phyloP scores from a whole-genome alignment of 2,888 invertebrate species.

The Mesodorylaimus sp. region DNA sequence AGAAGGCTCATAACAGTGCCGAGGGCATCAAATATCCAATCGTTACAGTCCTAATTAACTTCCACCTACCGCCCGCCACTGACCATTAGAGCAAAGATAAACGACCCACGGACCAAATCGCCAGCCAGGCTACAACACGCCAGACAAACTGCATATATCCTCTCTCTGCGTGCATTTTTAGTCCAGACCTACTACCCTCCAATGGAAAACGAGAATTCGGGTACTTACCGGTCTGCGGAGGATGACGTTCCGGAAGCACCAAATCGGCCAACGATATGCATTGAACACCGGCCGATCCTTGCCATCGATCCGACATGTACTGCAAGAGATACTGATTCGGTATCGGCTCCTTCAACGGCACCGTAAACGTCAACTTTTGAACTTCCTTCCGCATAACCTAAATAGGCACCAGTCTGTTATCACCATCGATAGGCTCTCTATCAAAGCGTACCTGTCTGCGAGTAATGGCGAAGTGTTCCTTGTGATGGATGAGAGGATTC shows the following conservation, averaged over 20 bases:
- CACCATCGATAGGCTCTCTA: no score
- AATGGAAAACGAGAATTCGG: no score
- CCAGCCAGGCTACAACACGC: no score
- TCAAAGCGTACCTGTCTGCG: conserved; percentile 47
- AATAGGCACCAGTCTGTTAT: conserved; percentile 21
- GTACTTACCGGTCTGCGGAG: conserved; percentile 60
- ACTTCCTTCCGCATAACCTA: conserved; percentile 52
- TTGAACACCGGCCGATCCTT: conserved; percentile 41
- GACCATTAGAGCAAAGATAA: no score
- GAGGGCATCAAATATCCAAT: no score
- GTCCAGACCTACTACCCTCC: no score
- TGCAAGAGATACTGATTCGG: conserved; percentile 77
- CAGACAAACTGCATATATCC: no score
- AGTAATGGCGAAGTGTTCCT: conserved; percentile 67
- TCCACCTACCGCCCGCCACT: no score
- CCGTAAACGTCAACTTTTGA: conserved; percentile 76
- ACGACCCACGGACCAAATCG: no score
- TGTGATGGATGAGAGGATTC: conserved; percentile 80
- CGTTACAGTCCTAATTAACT: no score
- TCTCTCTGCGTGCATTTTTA: no score
- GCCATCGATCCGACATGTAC: conserved; percentile 67
- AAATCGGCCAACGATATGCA: conserved; percentile 55
- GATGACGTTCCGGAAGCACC: conserved; percentile 71
- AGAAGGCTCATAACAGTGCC: no score
- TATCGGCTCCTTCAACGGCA: conserved; percentile 64